These are phyloP conservation scores for Drosophila villosipedis DNA, from an alignment of 2,888 invertebrate species.

Conservation along the genomic window DNA sequence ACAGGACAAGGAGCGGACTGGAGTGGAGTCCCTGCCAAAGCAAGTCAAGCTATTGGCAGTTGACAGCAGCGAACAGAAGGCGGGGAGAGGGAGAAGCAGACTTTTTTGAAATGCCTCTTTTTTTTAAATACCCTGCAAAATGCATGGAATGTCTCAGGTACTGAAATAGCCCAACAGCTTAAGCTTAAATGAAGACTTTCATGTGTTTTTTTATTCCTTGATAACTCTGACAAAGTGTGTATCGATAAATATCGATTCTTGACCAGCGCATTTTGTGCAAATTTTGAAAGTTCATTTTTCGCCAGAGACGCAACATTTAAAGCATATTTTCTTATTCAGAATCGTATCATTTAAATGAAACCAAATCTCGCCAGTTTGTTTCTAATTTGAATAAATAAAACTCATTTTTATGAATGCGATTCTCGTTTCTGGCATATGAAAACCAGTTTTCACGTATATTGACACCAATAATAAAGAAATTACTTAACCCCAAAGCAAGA, in stretches of 20 bases:
- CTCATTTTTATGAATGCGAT: neutral
- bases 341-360: no score
- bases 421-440: neutral
- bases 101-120: neutral
- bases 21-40: slow-evolving; percentile 43
- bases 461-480: neutral
- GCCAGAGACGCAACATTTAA: neutral
- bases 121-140: neutral
- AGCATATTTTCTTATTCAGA: neutral
- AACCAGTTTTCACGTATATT: neutral
- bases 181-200: neutral
- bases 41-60: slow-evolving; percentile 68
- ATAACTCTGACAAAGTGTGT: neutral
- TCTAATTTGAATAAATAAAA: neutral
- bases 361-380: no score
- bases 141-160: neutral
- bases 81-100: no score
- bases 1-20: slow-evolving; percentile 26
- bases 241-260: neutral
- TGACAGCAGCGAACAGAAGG: slow-evolving; percentile 29
- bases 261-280: neutral
- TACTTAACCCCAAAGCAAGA: neutral
- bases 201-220: neutral
- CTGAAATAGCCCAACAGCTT: neutral
- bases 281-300: neutral